These are phyloP conservation scores for Cremastinae sp. DNA, from an alignment of 2,888 invertebrate genomes.

Conservation along the genomic window DNA sequence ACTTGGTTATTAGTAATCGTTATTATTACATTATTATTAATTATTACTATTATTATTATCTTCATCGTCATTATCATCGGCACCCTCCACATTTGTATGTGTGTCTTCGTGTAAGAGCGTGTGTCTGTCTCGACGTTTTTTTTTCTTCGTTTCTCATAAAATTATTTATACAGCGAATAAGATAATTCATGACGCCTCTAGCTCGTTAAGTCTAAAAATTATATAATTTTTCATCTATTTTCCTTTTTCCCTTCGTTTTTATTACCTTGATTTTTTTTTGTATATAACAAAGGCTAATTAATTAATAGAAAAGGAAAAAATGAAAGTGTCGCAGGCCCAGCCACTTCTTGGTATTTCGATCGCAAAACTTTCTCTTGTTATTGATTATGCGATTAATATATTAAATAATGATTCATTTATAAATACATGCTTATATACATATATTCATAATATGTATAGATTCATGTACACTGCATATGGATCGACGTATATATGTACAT, in stretches of 20 bases:
- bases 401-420: background rate
- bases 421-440: too few relatives aligned
- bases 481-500: conserved; percentile 46
- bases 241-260: background rate
- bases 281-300: conserved; percentile 56
- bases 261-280: conserved; percentile 43
- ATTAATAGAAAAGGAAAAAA: conserved; percentile 19
- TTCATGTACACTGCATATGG: conserved; percentile 25
- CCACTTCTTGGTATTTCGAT: conserved; percentile 36
- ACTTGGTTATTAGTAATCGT: conserved; percentile 66
- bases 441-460: conserved; percentile 6
- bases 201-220: conserved; percentile 40
- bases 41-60: conserved; percentile 61
- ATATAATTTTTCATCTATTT: conserved; percentile 22
- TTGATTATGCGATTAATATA: too few relatives aligned
- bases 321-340: conserved; percentile 52
- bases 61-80: conserved; percentile 64
- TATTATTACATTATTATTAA: conserved; percentile 67
- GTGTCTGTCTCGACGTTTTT: background rate
- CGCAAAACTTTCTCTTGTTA: too few relatives aligned
- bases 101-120: conserved; percentile 40
- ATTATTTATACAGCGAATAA: conserved; percentile 56
- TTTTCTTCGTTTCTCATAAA: conserved; percentile 12
- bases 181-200: conserved; percentile 51
- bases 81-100: conserved; percentile 50